Evolutionary conservation across 1,140 invertebrate species (phyloP).

Genomic region (Oryctes rhinoceros): DNA sequence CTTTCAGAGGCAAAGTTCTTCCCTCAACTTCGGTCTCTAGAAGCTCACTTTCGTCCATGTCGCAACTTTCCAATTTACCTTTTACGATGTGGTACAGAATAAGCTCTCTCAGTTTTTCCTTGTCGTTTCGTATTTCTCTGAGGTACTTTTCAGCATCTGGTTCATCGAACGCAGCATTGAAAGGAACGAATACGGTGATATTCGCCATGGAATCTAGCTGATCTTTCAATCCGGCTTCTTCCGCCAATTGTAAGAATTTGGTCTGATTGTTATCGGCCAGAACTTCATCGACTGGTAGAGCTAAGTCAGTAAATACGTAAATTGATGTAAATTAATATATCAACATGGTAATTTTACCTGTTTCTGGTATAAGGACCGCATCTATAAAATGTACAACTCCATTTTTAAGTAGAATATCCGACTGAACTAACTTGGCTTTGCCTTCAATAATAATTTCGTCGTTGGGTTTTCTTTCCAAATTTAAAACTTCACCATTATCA

Average conservation of each 20-base stretch:
- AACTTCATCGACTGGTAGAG: conserved; percentile 61
- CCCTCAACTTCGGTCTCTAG: conserved; percentile 62
- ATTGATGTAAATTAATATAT: not conserved
- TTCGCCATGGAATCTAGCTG: conserved; percentile 67
- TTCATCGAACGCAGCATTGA: conserved; percentile 68
- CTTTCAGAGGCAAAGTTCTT: conserved; percentile 65
- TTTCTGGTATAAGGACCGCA: conserved; percentile 69
- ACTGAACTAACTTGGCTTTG: conserved; percentile 61
- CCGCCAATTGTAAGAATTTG: conserved; percentile 62
- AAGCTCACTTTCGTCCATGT: conserved; percentile 64
- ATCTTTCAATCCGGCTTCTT: conserved; percentile 67
- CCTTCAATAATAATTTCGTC: conserved; percentile 63
- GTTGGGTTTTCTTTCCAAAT: conserved; percentile 64
- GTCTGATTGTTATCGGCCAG: conserved; percentile 63
- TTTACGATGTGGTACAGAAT: conserved; percentile 68
- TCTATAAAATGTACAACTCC: conserved; percentile 77
- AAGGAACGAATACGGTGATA: conserved; percentile 71
- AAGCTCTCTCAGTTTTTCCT: conserved; percentile 64
- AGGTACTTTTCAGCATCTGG: conserved; percentile 59
- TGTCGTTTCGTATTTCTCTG: conserved; percentile 59
- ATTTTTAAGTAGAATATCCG: conserved; percentile 70
- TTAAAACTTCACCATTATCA: conserved; percentile 64
- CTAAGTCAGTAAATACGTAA: conserved; percentile 47
- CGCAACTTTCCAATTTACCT: conserved; percentile 63
- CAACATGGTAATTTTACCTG: conserved; percentile 47